Evolutionary conservation across 1,140 invertebrate species (phyloP).

Genomic region (Euwallacea similis): DNA sequence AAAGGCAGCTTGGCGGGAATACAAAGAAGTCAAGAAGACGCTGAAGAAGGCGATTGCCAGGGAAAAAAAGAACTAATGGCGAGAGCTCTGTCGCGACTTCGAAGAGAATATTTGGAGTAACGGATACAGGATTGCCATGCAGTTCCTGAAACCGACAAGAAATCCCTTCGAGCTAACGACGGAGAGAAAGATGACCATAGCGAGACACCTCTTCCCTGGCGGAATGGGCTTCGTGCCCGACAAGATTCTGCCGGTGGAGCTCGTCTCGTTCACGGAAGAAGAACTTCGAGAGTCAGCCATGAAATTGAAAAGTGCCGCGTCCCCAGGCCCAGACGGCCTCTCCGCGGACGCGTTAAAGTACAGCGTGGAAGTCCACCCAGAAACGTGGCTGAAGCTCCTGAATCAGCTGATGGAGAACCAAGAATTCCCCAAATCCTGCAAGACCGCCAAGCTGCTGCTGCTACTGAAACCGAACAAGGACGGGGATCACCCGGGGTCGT

Average conservation of each 20-base stretch:
- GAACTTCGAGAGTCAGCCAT: conserved; percentile 24
- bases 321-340: conserved; percentile 38
- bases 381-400: not conserved
- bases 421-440: conserved; percentile 12
- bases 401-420: conserved; percentile 4
- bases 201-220: conserved; percentile 23
- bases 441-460: conserved; percentile 13
- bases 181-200: conserved; percentile 8
- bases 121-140: conserved; percentile 44
- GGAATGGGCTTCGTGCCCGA: not conserved
- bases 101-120: conserved; percentile 44
- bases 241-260: not conserved
- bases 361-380: not conserved
- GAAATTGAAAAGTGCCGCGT: conserved; percentile 28
- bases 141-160: conserved; percentile 25
- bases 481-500: conserved; percentile 25
- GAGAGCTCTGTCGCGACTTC: conserved; percentile 34
- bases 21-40: conserved; percentile 20
- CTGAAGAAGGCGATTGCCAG: conserved; percentile 33
- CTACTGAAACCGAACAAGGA: conserved; percentile 6
- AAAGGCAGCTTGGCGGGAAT: not conserved
- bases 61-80: conserved; percentile 39
- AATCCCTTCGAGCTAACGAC: conserved; percentile 17
- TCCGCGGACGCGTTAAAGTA: conserved; percentile 26
- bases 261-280: conserved; percentile 20